These are phyloP conservation scores for Ridgeia piscesae DNA, from an alignment of 1,140 invertebrate genomes.

Conservation along the genomic window DNA sequence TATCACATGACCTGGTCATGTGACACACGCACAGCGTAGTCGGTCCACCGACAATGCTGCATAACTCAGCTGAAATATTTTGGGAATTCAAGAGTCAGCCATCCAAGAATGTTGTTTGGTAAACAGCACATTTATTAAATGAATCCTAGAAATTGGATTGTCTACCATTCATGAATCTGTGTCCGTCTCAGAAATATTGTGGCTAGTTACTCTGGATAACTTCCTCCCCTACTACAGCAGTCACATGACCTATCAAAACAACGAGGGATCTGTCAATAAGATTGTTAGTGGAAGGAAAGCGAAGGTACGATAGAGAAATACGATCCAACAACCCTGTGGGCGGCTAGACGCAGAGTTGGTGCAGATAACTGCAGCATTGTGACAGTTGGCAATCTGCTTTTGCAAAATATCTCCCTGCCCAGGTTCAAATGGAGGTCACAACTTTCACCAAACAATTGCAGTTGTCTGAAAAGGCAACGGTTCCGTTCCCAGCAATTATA, in stretches of 20 bases:
- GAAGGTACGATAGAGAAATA: neutral
- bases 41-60: too few species aligned
- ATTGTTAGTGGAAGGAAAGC: neutral
- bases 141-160: too few species aligned
- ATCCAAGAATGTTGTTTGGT: too few species aligned
- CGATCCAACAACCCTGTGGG: neutral
- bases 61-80: too few species aligned
- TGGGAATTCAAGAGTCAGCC: too few species aligned
- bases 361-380: neutral
- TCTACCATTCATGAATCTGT: too few species aligned
- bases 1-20: too few species aligned
- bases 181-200: neutral
- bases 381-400: neutral
- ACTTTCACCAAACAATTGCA: neutral
- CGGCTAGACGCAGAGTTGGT: neutral
- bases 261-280: neutral
- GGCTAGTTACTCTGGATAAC: neutral
- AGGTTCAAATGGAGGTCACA: neutral
- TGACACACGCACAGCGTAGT: too few species aligned
- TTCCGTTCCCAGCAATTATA: neutral
- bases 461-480: neutral
- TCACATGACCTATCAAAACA: neutral
- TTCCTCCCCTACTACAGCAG: neutral
- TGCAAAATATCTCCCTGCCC: neutral
- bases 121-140: too few species aligned